Conservation (phyloP, 2,113 vertebrate species). For the Ceyx melanurus region DNA sequence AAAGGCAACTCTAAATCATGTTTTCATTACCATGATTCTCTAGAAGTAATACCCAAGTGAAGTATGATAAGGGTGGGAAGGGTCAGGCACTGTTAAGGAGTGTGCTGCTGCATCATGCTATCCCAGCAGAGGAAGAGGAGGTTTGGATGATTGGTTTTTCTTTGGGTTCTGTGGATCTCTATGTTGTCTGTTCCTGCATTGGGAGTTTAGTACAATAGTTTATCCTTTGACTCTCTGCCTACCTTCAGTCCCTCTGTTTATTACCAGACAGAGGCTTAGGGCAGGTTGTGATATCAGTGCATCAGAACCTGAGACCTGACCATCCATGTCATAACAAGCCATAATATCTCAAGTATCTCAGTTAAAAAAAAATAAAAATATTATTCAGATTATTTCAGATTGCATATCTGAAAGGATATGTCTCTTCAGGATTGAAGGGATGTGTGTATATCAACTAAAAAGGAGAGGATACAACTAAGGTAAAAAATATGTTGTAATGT, state of each 20-base stretch:
- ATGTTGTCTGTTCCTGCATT: background rate
- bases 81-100: background rate
- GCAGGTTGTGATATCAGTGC: background rate
- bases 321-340: background rate
- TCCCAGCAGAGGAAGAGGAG: background rate
- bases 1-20: background rate
- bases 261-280: background rate
- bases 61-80: background rate
- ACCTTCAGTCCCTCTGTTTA: background rate
- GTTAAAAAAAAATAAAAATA: background rate
- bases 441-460: background rate
- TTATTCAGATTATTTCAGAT: background rate
- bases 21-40: background rate
- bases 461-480: background rate
- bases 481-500: background rate
- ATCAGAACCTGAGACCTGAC: background rate
- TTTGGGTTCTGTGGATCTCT: background rate
- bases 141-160: background rate
- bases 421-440: background rate
- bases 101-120: background rate
- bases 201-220: background rate
- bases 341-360: background rate
- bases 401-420: background rate
- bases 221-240: background rate
- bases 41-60: background rate